These are phyloP conservation scores for Dissostichus mawsoni DNA, from an alignment of 2,113 vertebrate genomes.

Conservation along the genomic window DNA sequence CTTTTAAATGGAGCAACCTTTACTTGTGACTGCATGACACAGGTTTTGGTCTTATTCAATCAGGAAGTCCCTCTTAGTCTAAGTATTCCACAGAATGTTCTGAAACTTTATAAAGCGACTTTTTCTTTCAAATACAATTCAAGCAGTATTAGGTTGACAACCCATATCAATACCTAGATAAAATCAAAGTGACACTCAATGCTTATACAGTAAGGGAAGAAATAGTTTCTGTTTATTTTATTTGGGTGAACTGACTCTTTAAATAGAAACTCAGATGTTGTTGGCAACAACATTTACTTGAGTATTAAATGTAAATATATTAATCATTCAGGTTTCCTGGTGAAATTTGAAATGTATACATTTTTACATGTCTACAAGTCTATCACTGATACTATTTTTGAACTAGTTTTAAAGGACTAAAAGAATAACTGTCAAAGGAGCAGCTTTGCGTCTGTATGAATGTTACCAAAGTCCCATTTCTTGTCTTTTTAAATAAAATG, in stretches of 20 bases:
- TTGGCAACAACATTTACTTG: background rate
- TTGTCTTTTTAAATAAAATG: constrained; percentile 16
- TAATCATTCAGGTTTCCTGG: background rate
- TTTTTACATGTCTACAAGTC: background rate
- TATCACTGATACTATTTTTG: background rate
- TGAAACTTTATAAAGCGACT: background rate
- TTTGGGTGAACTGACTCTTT: background rate
- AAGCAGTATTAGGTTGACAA: background rate
- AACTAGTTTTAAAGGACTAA: too few species aligned
- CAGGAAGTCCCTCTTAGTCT: background rate
- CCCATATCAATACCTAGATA: too few species aligned
- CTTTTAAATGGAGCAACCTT: background rate
- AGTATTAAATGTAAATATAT: background rate
- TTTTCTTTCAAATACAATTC: background rate
- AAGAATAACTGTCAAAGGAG: too few species aligned
- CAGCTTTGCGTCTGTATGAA: too few species aligned
- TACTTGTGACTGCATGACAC: background rate
- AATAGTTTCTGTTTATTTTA: background rate
- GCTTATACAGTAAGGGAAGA: too few species aligned
- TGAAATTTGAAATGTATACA: background rate
- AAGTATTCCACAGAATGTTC: background rate
- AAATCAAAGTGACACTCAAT: background rate
- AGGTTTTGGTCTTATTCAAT: background rate
- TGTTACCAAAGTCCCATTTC: background rate
- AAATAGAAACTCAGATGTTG: background rate